Evolutionary conservation across 2,113 vertebrate genomes (phyloP).

Genomic region (Poicephalus meyeri): DNA sequence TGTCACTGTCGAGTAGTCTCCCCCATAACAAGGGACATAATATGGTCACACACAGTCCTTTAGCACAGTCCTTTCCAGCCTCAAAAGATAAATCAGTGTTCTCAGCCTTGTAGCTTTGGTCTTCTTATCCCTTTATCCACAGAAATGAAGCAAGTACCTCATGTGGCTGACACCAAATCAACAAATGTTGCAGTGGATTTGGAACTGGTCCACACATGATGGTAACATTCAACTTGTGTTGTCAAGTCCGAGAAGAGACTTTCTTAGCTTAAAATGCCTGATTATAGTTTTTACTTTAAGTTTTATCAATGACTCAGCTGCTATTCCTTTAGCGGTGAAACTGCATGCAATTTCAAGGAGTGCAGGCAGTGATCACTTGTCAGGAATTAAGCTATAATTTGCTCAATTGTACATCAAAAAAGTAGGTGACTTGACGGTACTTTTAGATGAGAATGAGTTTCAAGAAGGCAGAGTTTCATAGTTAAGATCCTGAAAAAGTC

Average conservation of each 20-base stretch:
- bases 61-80: neutral
- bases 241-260: fast-evolving
- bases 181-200: neutral
- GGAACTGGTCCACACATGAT: neutral
- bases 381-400: neutral
- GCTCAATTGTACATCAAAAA: neutral
- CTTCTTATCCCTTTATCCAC: neutral
- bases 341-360: neutral
- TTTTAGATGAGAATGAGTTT: neutral
- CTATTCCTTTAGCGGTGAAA: neutral
- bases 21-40: neutral
- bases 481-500: neutral
- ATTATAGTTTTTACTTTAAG: neutral
- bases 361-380: neutral
- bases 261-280: neutral
- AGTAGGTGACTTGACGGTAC: neutral
- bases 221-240: neutral
- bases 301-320: neutral
- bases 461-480: neutral
- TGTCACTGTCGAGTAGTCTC: neutral
- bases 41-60: neutral
- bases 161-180: neutral
- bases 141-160: neutral
- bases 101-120: neutral
- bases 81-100: neutral